Evolutionary conservation across 2,888 invertebrate species (phyloP).

Genomic region (Platycheirus albimanus): DNA sequence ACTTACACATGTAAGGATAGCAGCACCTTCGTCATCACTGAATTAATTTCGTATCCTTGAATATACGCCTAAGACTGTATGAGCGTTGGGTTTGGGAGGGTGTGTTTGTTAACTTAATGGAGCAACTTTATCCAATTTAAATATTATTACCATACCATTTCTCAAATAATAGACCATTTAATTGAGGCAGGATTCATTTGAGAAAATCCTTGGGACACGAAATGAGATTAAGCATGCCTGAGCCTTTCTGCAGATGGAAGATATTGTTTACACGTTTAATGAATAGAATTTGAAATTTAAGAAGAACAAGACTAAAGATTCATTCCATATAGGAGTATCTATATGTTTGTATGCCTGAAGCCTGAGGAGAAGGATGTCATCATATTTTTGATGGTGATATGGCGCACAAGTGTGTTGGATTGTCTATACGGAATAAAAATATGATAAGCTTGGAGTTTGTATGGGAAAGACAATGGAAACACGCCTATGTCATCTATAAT

Average conservation of each 20-base stretch:
- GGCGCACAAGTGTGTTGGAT: slow-evolving; percentile 43
- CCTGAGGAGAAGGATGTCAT: slow-evolving; percentile 28
- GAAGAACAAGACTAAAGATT: slow-evolving; percentile 16
- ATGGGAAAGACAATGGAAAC: slow-evolving; percentile 49
- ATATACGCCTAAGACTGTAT: slow-evolving; percentile 4
- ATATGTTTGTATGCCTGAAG: slow-evolving; percentile 5
- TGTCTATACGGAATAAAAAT: slow-evolving; percentile 29
- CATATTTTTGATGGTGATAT: slow-evolving; percentile 5
- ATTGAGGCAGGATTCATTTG: slow-evolving; percentile 67
- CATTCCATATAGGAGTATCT: too few species aligned
- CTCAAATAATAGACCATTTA: slow-evolving; percentile 72
- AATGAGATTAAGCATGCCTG: slow-evolving; percentile 43
- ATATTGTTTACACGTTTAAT: slow-evolving; percentile 75
- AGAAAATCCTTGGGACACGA: slow-evolving; percentile 34
- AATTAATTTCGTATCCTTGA: slow-evolving; percentile 38
- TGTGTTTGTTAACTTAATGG: slow-evolving; percentile 50
- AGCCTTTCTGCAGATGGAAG: slow-evolving; percentile 44
- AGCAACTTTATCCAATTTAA: slow-evolving; percentile 70
- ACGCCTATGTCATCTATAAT: slow-evolving; percentile 26
- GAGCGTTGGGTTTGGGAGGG: background rate
- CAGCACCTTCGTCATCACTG: slow-evolving; percentile 32
- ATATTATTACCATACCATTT: slow-evolving; percentile 70
- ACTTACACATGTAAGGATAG: slow-evolving; percentile 13
- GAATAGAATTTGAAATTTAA: slow-evolving; percentile 67
- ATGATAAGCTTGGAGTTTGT: slow-evolving; percentile 24